Base-by-base conservation (phyloP, 2,888 invertebrate genomes). In the Coronaproctus castanopsis region DNA sequence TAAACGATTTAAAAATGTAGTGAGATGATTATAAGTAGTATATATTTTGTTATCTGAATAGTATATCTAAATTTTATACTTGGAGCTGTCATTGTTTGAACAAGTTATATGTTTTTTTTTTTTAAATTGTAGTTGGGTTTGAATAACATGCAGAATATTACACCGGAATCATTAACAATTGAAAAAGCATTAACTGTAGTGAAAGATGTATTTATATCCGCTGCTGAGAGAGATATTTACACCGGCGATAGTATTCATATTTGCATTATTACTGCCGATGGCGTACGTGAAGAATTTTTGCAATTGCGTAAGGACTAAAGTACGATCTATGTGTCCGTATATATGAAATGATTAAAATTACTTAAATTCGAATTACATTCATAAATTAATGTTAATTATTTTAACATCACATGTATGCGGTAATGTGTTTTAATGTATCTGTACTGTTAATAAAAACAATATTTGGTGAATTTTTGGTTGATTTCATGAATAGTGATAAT, bases 161-260 rank as follows among this genome's bases (percentile, higher is more conserved):
- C 49, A 22, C 22, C 23, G 1, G 21, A 36, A 21, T 21, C 55
- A 1, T 22, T 59, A 10, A 59, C 55, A 3, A 22, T 59, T 51
- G 92, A 92, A 59, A 83, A 83, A 67, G 96, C 96, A 0, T 71
- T 91, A 14, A 77, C 81, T 3, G 77, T 97, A 36, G 76, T 96
- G 52, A 92, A 91, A 69, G 98, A 99, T 75, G 89, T 90, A 0
- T 99, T 98, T 71, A 91, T 92, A 66, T 91, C 96, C 58, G 97
- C 97, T 2, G 90, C 96, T 1, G 98, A 99, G 71, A 80, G 98
- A 69, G 97, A 99, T 71, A 97, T 96, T 68, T 87, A 92, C 69
- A 96, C 96, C 61, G 98, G 97, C 55, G 97, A 97, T 75, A 82
- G 82, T 61, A 83, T 96, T 66, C 76, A 78, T 62, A 85, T 97